Conservation (phyloP, 2,797 vertebrate species). For the Macroramphosus scolopax region DNA sequence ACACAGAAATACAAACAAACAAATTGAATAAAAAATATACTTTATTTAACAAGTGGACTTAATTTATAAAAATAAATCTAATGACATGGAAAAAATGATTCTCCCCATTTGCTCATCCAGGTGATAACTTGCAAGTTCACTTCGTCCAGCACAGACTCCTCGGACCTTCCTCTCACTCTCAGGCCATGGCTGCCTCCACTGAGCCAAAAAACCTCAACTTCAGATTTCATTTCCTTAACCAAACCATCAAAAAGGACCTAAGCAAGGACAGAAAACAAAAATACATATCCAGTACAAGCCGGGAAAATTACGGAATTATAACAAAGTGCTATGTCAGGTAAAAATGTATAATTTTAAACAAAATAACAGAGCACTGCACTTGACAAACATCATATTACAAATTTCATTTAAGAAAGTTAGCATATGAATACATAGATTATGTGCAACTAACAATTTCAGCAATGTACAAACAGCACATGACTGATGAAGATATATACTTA, state of each 20-base stretch:
- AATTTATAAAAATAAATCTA: neutral
- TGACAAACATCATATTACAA: neutral
- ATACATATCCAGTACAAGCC: no score
- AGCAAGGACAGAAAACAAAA: conserved; percentile 23
- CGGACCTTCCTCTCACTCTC: conserved; percentile 79
- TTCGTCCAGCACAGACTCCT: conserved; percentile 84
- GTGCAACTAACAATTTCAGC: no score
- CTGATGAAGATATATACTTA: neutral
- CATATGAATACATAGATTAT: neutral
- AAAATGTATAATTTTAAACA: neutral
- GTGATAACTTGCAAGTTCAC: conserved; percentile 81
- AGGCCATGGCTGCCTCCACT: conserved; percentile 88
- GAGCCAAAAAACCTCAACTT: conserved; percentile 84
- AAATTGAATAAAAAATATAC: neutral
- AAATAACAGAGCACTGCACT: neutral
- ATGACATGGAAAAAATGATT: neutral
- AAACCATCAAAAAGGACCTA: conserved; percentile 81
- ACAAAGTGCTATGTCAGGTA: neutral
- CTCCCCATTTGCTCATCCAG: conserved; percentile 79
- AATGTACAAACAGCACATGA: neutral
- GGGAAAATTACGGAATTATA: neutral
- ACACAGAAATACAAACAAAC: no score
- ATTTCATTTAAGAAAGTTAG: no score
- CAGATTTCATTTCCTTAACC: conserved; percentile 80
- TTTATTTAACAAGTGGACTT: conserved; percentile 29